Base-by-base conservation (phyloP, 2,797 vertebrate genomes). In the Tympanoctomys barrerae region DNA sequence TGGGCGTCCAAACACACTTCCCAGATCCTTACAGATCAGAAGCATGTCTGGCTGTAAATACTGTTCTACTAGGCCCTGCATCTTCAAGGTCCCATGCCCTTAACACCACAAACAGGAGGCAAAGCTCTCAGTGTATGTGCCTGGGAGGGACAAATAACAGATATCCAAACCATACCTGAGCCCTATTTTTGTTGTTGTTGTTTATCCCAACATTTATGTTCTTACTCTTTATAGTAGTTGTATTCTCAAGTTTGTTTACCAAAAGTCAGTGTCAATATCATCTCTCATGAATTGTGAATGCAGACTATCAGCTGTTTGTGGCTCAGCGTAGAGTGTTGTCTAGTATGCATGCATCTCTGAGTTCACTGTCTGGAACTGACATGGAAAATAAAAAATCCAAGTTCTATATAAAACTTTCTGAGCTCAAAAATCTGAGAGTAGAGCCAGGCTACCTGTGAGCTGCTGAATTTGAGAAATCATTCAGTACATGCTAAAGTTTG, bases 341-440 rank as follows among this genome's bases (percentile, higher is more conserved):
- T 4, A 0, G 1, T 21, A 14, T 7, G 14, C 0, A 1, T 18
- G 49, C 46, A 7, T 9, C 39, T 13, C 21, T 77, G 16, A 22
- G 1, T 82, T 83, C 28, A 13, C 26, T 62, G 26, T 4, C 16
- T 26, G 31, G 36, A 18, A 28, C 39, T 28, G 39, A 42, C 13
- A 3, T 75, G 39, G 16, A 68, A 46, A 28, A 19, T 16, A 62
- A 26, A 62, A 21, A 57, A 5, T 1, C 4, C 2, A 46, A 54
- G 1, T 10, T 89, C 1, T 1, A 52, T 71, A 2, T 11, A 1
- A 19, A 64, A 62, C 12, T n/a, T 77, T 11, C 16, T 42, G 59
- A 86, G n/a, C 33, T 26, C 26, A 64, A 36, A 68, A 42, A 46
- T 18, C 16, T 14, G 10, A 5, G 11, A 5, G 12, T 0, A 0